Evolutionary conservation across 2,888 invertebrate genomes (phyloP).

Genomic region (Neria commutata): DNA sequence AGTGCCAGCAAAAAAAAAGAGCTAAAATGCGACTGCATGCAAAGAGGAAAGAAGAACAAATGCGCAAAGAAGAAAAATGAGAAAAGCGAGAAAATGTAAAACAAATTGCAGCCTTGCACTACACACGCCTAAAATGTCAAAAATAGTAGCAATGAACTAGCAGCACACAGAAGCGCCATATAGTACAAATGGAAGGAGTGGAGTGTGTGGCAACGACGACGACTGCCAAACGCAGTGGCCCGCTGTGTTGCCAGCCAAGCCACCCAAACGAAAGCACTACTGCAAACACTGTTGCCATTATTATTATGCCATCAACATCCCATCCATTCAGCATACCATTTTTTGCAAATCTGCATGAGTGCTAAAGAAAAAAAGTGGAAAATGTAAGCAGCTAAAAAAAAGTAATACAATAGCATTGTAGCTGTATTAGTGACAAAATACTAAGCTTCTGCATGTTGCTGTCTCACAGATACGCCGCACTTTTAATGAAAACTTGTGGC

Average conservation of each 20-base stretch:
- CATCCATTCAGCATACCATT: constrained; percentile 16
- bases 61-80: background rate
- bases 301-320: constrained; percentile 7
- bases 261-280: constrained; percentile 1
- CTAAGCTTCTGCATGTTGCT: too few relatives aligned
- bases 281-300: constrained; percentile 19
- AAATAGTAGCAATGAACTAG: background rate
- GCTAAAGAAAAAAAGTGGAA: background rate
- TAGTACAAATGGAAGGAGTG: too few relatives aligned
- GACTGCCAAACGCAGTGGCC: constrained; percentile 11
- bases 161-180: background rate
- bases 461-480: too few relatives aligned
- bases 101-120: constrained; percentile 55
- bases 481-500: too few relatives aligned
- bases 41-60: background rate
- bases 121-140: constrained; percentile 31
- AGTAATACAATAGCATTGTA: too few relatives aligned
- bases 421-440: too few relatives aligned
- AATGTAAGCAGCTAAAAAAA: background rate
- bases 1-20: background rate
- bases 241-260: background rate
- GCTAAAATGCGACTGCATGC: background rate
- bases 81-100: constrained; percentile 35
- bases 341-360: background rate
- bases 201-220: background rate